Percentiles rank a stretch among this genome's conserved stretches.
Conservation (phyloP, 2,113 vertebrate genomes). For the Ailuropoda melanoleuca region DNA sequence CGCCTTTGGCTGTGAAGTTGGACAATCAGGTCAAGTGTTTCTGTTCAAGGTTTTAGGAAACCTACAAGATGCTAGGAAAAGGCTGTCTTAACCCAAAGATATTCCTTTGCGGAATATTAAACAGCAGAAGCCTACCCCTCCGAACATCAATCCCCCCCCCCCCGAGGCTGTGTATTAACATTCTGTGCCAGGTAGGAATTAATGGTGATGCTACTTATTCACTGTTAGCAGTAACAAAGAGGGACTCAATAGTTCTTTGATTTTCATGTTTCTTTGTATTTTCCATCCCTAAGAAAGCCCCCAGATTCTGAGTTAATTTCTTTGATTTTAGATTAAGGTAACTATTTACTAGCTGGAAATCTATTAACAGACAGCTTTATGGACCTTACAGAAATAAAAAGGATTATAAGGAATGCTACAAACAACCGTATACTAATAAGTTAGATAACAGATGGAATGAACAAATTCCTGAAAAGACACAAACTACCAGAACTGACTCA, state of each 20-base stretch:
- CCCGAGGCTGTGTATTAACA: neutral
- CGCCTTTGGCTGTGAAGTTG: neutral
- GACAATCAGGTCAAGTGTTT: neutral
- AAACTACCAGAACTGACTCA: neutral
- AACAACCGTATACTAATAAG: neutral
- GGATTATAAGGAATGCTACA: neutral
- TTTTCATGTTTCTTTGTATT: neutral
- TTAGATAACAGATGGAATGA: neutral
- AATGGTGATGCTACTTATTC: neutral
- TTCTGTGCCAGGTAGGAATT: neutral
- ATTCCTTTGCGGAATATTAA: neutral
- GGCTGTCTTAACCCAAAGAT: neutral
- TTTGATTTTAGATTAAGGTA: neutral
- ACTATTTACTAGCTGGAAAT: constrained; percentile 8
- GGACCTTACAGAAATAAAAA: neutral
- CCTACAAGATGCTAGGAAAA: neutral
- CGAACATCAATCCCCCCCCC: neutral
- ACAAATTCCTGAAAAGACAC: neutral
- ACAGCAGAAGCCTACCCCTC: neutral
- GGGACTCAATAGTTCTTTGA: neutral
- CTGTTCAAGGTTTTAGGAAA: constrained; percentile 8
- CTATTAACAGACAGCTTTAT: neutral
- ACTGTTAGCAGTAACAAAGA: neutral
- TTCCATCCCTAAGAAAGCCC: neutral
- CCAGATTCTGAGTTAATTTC: neutral